A percentile compares a stretch with the other conserved stretches of the same genome.
Evolutionary conservation across 2,797 vertebrate species (phyloP).

Genomic region (Hybognathus amarus): DNA sequence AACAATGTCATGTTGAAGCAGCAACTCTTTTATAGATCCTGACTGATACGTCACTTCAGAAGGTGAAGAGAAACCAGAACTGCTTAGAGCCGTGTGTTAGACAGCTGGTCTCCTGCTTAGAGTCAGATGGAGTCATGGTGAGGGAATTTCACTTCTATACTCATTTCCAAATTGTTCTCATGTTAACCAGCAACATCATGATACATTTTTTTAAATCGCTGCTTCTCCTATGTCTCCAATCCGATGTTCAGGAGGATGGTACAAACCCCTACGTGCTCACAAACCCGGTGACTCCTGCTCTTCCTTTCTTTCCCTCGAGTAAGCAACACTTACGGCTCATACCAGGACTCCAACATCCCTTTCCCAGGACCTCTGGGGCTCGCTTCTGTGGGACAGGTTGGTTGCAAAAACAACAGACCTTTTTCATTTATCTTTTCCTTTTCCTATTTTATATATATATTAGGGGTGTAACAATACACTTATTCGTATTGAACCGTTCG

Average conservation of each 20-base stretch:
- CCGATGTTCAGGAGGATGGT: slow-evolving; percentile 85
- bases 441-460: no score
- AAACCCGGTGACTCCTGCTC: slow-evolving; percentile 86
- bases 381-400: slow-evolving; percentile 94
- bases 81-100: slow-evolving; percentile 96
- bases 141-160: neutral
- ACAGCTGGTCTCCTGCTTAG: slow-evolving; percentile 94
- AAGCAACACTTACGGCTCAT: slow-evolving; percentile 94
- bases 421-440: no score
- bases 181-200: neutral
- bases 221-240: neutral
- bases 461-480: no score
- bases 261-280: slow-evolving; percentile 86
- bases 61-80: slow-evolving; percentile 98
- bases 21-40: slow-evolving; percentile 78
- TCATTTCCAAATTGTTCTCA: neutral
- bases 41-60: slow-evolving; percentile 95
- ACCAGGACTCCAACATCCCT: slow-evolving; percentile 96
- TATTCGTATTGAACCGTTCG: no score
- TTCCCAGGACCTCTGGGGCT: slow-evolving; percentile 94
- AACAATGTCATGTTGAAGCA: neutral
- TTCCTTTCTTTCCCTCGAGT: slow-evolving; percentile 92
- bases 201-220: neutral
- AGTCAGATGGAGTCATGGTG: slow-evolving; percentile 88
- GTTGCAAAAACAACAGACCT: neutral